Evolutionary conservation across 2,888 invertebrate genomes (phyloP).

Genomic region (Scrobipalpa atriplicella): DNA sequence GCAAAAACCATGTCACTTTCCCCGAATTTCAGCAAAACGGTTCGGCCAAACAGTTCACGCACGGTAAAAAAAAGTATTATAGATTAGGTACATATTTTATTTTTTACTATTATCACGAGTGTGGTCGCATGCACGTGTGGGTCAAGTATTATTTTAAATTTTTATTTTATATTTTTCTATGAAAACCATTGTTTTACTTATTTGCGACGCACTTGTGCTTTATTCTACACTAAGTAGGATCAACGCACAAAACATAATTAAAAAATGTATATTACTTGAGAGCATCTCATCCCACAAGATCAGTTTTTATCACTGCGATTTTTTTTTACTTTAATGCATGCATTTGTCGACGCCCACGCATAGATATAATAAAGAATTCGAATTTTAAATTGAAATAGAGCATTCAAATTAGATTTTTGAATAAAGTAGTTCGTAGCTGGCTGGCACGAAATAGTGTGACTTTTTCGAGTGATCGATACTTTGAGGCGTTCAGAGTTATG

Average conservation of each 20-base stretch:
- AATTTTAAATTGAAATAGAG: neutral
- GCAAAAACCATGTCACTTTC: constrained; percentile 95
- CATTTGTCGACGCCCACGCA: constrained; percentile 27
- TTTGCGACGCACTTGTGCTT: constrained; percentile 63
- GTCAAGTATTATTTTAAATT: constrained; percentile 59
- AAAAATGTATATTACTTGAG: constrained; percentile 14
- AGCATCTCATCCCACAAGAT: constrained; percentile 21
- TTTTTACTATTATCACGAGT: constrained; percentile 78
- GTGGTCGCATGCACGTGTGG: constrained; percentile 82
- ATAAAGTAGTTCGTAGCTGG: neutral
- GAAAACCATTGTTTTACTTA: constrained; percentile 47
- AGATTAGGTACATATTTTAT: constrained; percentile 85
- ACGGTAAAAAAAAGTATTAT: constrained; percentile 90
- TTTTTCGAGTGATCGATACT: too few species aligned
- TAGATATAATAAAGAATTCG: constrained; percentile 20
- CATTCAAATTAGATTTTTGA: constrained; percentile 13
- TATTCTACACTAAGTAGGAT: constrained; percentile 47
- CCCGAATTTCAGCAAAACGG: constrained; percentile 95
- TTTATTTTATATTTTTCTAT: constrained; percentile 43
- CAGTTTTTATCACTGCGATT: constrained; percentile 4
- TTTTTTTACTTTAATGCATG: constrained; percentile 38
- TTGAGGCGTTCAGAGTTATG: too few species aligned
- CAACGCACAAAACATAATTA: neutral
- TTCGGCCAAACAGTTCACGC: constrained; percentile 93
- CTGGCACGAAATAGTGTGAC: neutral